Base-by-base conservation (phyloP, 1,140 invertebrate genomes). In the Orchestia grillus region DNA sequence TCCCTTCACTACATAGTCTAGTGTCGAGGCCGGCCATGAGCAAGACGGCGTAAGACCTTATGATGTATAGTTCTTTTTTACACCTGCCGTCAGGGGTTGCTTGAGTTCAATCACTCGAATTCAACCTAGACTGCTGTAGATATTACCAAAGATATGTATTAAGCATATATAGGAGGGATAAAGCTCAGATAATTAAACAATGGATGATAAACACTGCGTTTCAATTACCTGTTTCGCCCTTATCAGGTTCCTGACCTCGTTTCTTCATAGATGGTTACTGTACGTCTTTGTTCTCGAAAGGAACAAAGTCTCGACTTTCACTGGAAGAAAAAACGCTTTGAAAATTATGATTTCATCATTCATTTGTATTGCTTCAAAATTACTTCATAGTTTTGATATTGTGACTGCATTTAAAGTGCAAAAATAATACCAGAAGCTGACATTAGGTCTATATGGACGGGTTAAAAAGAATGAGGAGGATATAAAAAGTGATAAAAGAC, bases 111-210 rank as follows among this genome's bases (percentile, higher is more conserved):
- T 94, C 92, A 90, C 88, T 94, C 92, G 40, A 47, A 94, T 94
- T 94, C 92, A 94, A 94, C 92, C 92, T 44, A 94, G 92, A 94
- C 92, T 94, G 44, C 92, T 94, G 92, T 94, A 94, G 92, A 94
- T 94, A 94, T 45, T 45, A 94, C 92, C 92, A 94, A 94, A 94
- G 92, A 94, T 94, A 94, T 94, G 92, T 94, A 94, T 44, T 94
- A 94, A 94, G 92, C 92, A 94, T 94, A 94, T 94, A 94, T 94
- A 94, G 92, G 92, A 94, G 92, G 92, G 92, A 94, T 94, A 94
- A 44, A 94, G 92, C 92, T 94, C 92, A 94, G 92, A 94, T 94
- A 94, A 94, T 94, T 94, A 94, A 94, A 94, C 92, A 94, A 94
- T 94, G 92, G 92, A 94, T 94, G 92, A 94, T 94, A 94, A 3